Conservation (phyloP, 2,888 invertebrate species). For the Caenorhabditis drosophilae region DNA sequence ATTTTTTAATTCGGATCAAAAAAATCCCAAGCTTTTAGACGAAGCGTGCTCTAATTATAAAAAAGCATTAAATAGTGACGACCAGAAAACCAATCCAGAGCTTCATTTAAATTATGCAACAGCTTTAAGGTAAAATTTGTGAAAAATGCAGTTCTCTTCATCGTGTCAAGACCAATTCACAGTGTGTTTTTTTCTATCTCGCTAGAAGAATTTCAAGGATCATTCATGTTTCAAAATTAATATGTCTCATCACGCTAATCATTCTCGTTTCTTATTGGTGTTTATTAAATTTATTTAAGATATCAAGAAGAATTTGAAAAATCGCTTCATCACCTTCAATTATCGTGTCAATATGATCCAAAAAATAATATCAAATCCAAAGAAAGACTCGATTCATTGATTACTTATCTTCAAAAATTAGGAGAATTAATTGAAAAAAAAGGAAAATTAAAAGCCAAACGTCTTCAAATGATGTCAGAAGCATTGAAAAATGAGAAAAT, state of each 20-base stretch:
- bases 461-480: constrained; percentile 10
- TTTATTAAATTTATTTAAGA: neutral
- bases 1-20: constrained; percentile 18
- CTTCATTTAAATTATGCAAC: constrained; percentile 28
- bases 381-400: constrained; percentile 7
- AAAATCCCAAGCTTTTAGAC: constrained; percentile 15
- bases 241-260: no score
- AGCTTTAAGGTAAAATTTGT: constrained; percentile 8
- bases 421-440: constrained; percentile 12
- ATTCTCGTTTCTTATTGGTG: no score
- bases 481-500: constrained; percentile 10
- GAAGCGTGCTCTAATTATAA: constrained; percentile 22
- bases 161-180: neutral
- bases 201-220: no score
- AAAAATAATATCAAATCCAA: constrained; percentile 13
- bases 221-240: no score
- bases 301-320: constrained; percentile 26
- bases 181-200: neutral
- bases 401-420: constrained; percentile 15
- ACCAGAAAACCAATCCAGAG: constrained; percentile 15
- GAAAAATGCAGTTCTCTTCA: neutral
- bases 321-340: constrained; percentile 1
- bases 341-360: constrained; percentile 16
- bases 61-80: constrained; percentile 19
- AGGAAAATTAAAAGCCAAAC: constrained; percentile 22